Conservation (phyloP, 2,113 vertebrate genomes). For the Maccullochella peelii region DNA sequence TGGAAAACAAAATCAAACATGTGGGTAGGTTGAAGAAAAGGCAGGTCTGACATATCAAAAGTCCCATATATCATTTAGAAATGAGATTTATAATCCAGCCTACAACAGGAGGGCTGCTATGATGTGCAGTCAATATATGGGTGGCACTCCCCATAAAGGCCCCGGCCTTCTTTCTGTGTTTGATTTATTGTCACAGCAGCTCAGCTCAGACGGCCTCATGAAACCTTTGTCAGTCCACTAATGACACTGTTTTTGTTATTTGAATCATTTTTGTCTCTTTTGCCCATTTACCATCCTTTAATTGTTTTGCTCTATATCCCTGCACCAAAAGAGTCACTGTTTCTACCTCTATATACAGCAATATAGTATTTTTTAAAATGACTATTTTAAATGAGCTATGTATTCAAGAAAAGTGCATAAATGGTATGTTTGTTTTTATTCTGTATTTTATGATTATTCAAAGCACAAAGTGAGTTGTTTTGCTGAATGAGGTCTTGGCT, state of each 20-base stretch:
- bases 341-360: not conserved
- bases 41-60: conserved; percentile 55
- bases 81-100: conserved; percentile 75
- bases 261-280: conserved; percentile 64
- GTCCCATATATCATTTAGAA: conserved; percentile 70
- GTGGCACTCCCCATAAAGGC: conserved; percentile 84
- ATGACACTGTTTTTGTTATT: conserved; percentile 85
- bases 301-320: conserved; percentile 14
- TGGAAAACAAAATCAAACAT: not conserved
- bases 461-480: not conserved
- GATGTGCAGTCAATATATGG: conserved; percentile 83
- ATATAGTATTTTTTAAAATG: not conserved
- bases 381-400: no score
- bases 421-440: not conserved
- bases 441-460: conserved; percentile 6
- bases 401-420: not conserved
- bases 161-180: conserved; percentile 81
- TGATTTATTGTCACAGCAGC: conserved; percentile 87
- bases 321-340: not conserved
- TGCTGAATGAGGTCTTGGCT: not conserved
- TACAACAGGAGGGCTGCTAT: conserved; percentile 63
- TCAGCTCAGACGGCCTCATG: conserved; percentile 83
- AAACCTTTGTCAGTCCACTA: conserved; percentile 86
- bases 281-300: not conserved
- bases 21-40: conserved; percentile 12